Base-by-base conservation (phyloP, 2,888 invertebrate species). In the Strigamia transsilvanica region DNA sequence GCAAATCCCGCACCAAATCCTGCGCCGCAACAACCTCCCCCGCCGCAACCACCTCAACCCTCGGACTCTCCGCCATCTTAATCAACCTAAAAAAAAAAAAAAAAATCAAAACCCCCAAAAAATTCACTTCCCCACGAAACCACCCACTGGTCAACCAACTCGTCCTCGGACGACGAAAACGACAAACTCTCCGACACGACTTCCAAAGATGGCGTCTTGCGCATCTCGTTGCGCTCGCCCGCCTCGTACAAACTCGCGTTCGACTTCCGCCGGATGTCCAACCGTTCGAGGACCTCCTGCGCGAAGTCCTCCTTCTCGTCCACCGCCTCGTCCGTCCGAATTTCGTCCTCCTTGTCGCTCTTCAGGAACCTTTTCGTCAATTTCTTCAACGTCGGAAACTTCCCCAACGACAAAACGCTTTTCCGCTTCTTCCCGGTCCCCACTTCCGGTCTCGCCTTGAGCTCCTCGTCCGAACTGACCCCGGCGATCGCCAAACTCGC, bases 281-380 rank as follows among this genome's bases (percentile, higher is more conserved):
- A 79, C 42, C 79, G 34, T 41, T 79, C 41, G 21, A 79, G 23
- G 2, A 79, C 79, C 38, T 79, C 79, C 13, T 79, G n/a, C 4
- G 42, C 79, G 42, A 79, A 79, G 13, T 79, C 79, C 13, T 79
- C 79, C 12, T 79, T 34, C 18, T 79, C 79, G 15, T 41, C 21
- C 23, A 13, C 34, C 34, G 32, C 13, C 12, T 27, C 73, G 12
- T 73, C 73, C 23, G n/a, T 7, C 34, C 7, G 3, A 5, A 34
- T 34, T 34, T 34, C 34, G 34, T 41, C n/a, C 2, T 79, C n/a
- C 6, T 41, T 79, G 1, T 23, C 38, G n/a, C 21, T 79, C 42
- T 10, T n/a, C 13, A 18, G 9, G 12, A 79, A 41, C n/a, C n/a
- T 34, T 79, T 79, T 34, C 6, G 41, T 41, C 41, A 79, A 41